Evolutionary conservation across 2,113 vertebrate genomes (phyloP), one percentile per base, ranked within the genome.

Genomic region (Steatornis caripensis): DNA sequence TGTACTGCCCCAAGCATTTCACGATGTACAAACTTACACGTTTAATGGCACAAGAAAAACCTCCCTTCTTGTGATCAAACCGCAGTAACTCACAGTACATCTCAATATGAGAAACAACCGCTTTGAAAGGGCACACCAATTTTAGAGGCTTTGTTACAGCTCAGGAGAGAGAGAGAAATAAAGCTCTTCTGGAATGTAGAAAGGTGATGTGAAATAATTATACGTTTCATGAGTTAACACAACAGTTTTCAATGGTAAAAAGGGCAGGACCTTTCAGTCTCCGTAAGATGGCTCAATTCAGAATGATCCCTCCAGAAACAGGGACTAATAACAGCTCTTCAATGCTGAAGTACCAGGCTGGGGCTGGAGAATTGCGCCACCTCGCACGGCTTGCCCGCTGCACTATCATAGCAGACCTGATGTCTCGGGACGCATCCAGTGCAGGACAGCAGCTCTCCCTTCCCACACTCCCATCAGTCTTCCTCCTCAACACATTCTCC

Each of bases 61-160:
- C 96, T 96, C 97, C 96, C 95, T 98, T 97, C 98, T 97, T 98
- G 97, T 94, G 97, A 96, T 96, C 66, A 71, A 88, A 97, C 89
- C 94, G 97, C 91, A 66, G 90, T 81, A 95, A 93, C 96, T 96
- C 97, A 97, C 96, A 97, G 97, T 96, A 96, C 95, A 97, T 98
- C 98, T 98, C 98, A 98, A 98, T 98, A 98, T 98, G 98, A 98
- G 98, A 98, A 98, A 98, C 97, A 97, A 95, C 97, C 97, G 97
- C 96, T 97, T 98, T 93, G 75, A 87, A 96, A 95, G 96, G 95
- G 87, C 82, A 97, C 97, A 97, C 93, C 92, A 82, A 96, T 96
- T 96, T 85, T 95, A 92, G 96, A 97, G 97, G 96, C 94, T 97
- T 95, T 95, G 96, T 97, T 94, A 97, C 84, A 78, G 97, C 96